Percentiles rank a stretch among this genome's conserved stretches.
Evolutionary conservation across 2,888 invertebrate genomes (phyloP).

Genomic region (Liodrosophila aerea): DNA sequence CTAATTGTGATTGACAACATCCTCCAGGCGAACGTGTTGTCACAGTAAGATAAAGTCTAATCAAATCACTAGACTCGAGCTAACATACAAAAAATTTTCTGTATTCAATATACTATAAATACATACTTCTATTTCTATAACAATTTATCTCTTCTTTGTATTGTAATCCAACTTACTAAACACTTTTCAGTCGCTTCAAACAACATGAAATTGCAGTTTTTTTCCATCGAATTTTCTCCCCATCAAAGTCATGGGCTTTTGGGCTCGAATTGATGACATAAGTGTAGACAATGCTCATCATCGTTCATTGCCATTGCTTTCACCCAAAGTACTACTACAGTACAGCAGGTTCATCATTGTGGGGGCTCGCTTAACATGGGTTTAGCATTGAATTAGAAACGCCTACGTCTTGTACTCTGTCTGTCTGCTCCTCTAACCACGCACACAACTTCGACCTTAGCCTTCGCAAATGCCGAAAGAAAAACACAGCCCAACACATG

Average conservation of each 20-base stretch:
- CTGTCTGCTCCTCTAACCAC: slow-evolving; percentile 27
- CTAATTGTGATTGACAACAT: slow-evolving; percentile 67
- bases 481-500: slow-evolving; percentile 4
- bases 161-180: no score
- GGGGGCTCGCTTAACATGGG: slow-evolving; percentile 53
- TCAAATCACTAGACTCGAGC: no score
- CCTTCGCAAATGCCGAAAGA: slow-evolving; percentile 54
- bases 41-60: slow-evolving; percentile 3
- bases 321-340: slow-evolving; percentile 35
- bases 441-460: slow-evolving; percentile 56
- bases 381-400: slow-evolving; percentile 68
- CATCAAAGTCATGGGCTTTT: slow-evolving; percentile 11
- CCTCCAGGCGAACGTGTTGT: slow-evolving; percentile 40
- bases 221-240: slow-evolving; percentile 5
- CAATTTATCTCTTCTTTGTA: background rate
- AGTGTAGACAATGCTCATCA: slow-evolving; percentile 23
- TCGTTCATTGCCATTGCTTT: slow-evolving; percentile 63
- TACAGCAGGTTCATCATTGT: slow-evolving; percentile 1
- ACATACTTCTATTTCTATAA: no score
- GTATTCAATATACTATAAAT: background rate
- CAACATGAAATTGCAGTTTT: slow-evolving; percentile 6
- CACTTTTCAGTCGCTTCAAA: no score
- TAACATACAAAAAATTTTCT: background rate
- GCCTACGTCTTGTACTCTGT: slow-evolving; percentile 44
- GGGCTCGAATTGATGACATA: slow-evolving; percentile 33